Conservation (phyloP, 2,888 invertebrate genomes). For the Dasysyrphus tricinctus region DNA sequence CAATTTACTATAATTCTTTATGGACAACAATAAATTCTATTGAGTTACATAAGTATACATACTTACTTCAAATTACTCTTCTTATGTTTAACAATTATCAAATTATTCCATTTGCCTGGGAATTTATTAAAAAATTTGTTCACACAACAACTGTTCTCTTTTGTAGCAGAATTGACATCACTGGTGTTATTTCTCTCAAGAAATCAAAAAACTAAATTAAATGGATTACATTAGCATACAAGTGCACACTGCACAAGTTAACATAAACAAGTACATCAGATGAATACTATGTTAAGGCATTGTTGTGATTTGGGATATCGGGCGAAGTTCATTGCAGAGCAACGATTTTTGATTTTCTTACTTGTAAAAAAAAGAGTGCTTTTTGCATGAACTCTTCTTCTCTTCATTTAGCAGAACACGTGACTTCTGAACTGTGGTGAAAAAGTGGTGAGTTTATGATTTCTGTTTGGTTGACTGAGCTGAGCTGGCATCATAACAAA, state of each 20-base stretch:
- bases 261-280: background rate
- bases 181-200: background rate
- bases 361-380: background rate
- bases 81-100: too few species aligned
- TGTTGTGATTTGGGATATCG: background rate
- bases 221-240: background rate
- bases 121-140: too few species aligned
- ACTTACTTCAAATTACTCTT: too few species aligned
- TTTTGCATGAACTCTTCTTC: background rate
- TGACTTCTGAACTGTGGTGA: background rate
- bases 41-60: too few species aligned
- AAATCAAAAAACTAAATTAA: background rate
- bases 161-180: background rate
- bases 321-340: background rate
- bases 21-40: too few species aligned
- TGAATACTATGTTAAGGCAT: background rate
- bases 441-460: background rate
- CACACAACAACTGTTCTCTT: too few species aligned
- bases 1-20: too few species aligned
- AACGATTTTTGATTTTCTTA: background rate
- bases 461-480: background rate
- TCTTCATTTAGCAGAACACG: background rate
- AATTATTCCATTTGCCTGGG: too few species aligned
- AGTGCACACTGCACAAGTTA: slow-evolving; percentile 6
- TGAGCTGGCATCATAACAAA: background rate